phyloP scores from a whole-genome alignment of 2,797 vertebrate genomes.

The Enteromius paludinosus region DNA sequence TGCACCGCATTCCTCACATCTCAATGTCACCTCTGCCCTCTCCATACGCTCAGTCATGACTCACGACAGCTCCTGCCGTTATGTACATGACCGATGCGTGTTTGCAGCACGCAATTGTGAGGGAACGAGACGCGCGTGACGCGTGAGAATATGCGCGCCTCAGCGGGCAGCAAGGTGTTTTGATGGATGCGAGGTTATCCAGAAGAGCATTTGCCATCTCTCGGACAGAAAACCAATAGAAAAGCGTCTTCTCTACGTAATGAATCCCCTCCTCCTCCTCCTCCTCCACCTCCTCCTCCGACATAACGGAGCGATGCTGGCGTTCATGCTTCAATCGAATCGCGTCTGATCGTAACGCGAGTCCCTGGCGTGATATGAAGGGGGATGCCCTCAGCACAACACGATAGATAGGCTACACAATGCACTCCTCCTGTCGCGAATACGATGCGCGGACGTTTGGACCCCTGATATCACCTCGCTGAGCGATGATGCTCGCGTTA shows the following conservation, averaged over 20 bases:
- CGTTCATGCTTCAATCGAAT: slow-evolving; percentile 57
- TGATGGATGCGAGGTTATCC: slow-evolving; percentile 69
- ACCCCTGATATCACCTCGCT: slow-evolving; percentile 66
- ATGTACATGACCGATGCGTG: slow-evolving; percentile 49
- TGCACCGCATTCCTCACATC: slow-evolving; percentile 25
- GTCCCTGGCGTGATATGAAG: slow-evolving; percentile 71
- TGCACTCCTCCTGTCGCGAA: slow-evolving; percentile 60
- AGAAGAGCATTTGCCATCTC: slow-evolving; percentile 65
- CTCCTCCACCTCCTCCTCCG: neutral
- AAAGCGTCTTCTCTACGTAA: slow-evolving; percentile 44
- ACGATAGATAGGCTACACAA: slow-evolving; percentile 17
- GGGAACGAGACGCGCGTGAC: slow-evolving; percentile 56
- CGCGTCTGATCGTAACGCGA: slow-evolving; percentile 64
- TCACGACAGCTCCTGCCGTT: slow-evolving; percentile 28
- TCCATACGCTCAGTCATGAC: slow-evolving; percentile 25
- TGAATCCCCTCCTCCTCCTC: slow-evolving; percentile 14
- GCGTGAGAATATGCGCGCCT: slow-evolving; percentile 49
- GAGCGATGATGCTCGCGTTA: slow-evolving; percentile 78
- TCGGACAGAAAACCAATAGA: slow-evolving; percentile 41
- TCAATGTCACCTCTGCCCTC: slow-evolving; percentile 40
- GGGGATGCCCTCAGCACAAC: slow-evolving; percentile 70
- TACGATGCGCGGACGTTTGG: slow-evolving; percentile 30
- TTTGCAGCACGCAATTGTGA: slow-evolving; percentile 47
- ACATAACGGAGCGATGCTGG: slow-evolving; percentile 45
- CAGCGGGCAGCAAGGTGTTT: slow-evolving; percentile 41